These are phyloP conservation scores for Peromyscus melanophrys DNA, from an alignment of 2,797 vertebrate genomes.

Conservation along the genomic window DNA sequence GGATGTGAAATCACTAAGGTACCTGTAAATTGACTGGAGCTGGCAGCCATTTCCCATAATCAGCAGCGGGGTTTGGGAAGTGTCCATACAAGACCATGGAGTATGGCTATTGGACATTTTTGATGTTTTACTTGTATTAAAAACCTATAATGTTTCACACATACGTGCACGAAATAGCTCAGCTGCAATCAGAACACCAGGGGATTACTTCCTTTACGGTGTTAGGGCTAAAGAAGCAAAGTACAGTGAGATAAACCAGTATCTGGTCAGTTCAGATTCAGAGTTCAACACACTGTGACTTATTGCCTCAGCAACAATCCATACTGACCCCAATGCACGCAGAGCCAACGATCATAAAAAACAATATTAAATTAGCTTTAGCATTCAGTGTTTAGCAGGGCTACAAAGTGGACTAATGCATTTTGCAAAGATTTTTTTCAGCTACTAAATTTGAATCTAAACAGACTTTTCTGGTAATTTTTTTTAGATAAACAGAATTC, in stretches of 20 bases:
- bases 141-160: neutral
- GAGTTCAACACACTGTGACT: constrained; percentile 67
- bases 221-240: constrained; percentile 62
- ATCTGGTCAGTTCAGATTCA: constrained; percentile 70
- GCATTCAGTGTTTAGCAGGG: constrained; percentile 66
- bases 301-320: constrained; percentile 74
- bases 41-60: neutral
- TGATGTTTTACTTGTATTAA: neutral
- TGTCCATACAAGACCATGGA: neutral
- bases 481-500: constrained; percentile 43
- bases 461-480: constrained; percentile 54
- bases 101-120: neutral
- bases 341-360: constrained; percentile 73
- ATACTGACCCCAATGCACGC: constrained; percentile 22
- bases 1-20: neutral
- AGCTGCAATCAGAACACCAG: neutral
- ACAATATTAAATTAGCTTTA: constrained; percentile 73
- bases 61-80: neutral
- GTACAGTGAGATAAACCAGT: constrained; percentile 65
- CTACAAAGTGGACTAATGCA: constrained; percentile 53
- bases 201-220: neutral
- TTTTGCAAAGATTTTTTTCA: constrained; percentile 74
- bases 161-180: neutral
- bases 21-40: neutral
- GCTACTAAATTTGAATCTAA: constrained; percentile 49